Base-by-base conservation (phyloP, 2,888 invertebrate genomes). In the Ferrisia virgata region DNA sequence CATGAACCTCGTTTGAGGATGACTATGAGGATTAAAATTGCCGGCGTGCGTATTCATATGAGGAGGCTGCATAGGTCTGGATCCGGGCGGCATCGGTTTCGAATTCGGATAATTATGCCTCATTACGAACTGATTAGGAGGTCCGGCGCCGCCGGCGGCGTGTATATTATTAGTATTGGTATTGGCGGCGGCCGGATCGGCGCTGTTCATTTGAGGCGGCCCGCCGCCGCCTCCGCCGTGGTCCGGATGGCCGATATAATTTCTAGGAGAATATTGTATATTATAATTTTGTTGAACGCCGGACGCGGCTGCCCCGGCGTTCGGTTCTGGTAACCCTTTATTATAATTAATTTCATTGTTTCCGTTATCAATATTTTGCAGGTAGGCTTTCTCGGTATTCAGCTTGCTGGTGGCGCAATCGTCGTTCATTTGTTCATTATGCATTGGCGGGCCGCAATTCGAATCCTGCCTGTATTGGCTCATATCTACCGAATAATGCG, bases 401-500 rank as follows among this genome's bases (percentile, higher is more conserved):
- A 72, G 28, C 40, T 79, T 84, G 9, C 33, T n/a, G 25, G 47
- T 33, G 79, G 53, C 40, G 22, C 43, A 64, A 13, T 76, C 85
- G 79, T 84, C 85, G 69, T 85, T 82, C 8, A 79, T 80, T 79
- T 83, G 85, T n/a, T 82, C 84, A 82, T 85, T 53, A 58, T 82
- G 84, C 47, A 85, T 82, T 15, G 64, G 47, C 15, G 79, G 82
- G 40, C 86, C 86, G 64, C 58, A 58, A 84, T 84, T 79, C 85
- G 86, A 82, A 78, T 86, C 86, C 79, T 86, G 86, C 85, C 93
- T 92, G 90, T 92, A 93, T 91, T 92, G 93, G 89, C 92, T 93
- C 91, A 92, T 90, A 90, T 93, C 93, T 88, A 88, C 88, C 89
- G 90, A 89, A 91, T 91, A 91, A 91, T 86, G 86, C 85, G 86